Conservation (phyloP, 2,888 invertebrate species). For the Drosophila anomelani region DNA sequence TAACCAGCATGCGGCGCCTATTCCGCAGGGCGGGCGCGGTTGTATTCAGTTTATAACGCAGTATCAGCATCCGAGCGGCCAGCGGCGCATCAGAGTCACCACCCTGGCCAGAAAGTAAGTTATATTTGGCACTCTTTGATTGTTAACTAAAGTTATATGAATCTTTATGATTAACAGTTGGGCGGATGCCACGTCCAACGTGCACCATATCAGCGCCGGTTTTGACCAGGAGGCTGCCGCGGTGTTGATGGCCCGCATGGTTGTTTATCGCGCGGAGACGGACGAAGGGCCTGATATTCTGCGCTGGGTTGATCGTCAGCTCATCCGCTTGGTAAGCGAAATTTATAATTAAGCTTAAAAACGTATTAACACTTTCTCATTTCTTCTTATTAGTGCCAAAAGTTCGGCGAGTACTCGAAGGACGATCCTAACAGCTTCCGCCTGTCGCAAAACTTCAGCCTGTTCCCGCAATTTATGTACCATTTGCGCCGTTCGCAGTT, state of each 20-base stretch:
- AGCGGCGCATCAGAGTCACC: conserved; percentile 96
- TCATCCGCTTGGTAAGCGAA: conserved; percentile 93
- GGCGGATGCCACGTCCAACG: conserved; percentile 96
- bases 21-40: conserved; percentile 97
- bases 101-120: conserved; percentile 97
- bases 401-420: conserved; percentile 99
- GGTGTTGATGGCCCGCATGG: conserved; percentile 98
- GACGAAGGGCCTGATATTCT: conserved; percentile 98
- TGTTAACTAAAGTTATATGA: neutral
- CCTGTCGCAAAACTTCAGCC: conserved; percentile 97
- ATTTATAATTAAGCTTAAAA: neutral
- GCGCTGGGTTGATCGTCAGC: conserved; percentile 99
- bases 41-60: conserved; percentile 99
- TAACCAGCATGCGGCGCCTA: conserved; percentile 96
- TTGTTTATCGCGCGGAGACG: conserved; percentile 97
- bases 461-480: conserved; percentile 99
- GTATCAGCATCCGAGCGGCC: conserved; percentile 98
- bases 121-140: neutral
- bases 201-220: conserved; percentile 96
- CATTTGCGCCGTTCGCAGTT: conserved; percentile 99
- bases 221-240: conserved; percentile 99
- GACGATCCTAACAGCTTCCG: conserved; percentile 99
- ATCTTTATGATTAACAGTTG: conserved; percentile 87
- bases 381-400: conserved; percentile 92
- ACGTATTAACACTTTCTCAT: neutral